phyloP scores from a whole-genome alignment of 2,797 vertebrate species.

The Salarias fasciatus region DNA sequence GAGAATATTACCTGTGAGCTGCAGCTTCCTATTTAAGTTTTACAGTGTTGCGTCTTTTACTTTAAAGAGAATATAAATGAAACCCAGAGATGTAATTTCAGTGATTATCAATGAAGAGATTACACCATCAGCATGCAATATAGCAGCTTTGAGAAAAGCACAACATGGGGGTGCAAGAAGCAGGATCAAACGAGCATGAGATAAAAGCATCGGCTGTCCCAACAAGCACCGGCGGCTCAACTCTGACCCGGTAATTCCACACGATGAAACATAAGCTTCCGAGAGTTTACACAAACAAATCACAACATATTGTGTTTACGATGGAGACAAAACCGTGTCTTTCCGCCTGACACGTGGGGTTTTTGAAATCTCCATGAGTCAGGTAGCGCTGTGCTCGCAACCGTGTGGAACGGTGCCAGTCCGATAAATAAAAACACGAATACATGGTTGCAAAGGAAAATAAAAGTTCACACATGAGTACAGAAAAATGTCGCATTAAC shows the following conservation, averaged over 20 bases:
- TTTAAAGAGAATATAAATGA: not conserved
- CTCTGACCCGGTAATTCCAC: conserved; percentile 28
- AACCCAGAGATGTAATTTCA: not conserved
- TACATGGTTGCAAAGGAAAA: not conserved
- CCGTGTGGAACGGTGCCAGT: not conserved
- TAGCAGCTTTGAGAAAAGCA: not conserved
- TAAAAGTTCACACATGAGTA: conserved; percentile 6
- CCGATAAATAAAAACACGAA: not conserved
- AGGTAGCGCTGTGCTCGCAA: not conserved
- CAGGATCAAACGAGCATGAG: conserved; percentile 12
- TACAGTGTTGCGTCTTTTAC: not conserved
- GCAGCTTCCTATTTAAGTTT: conserved; percentile 6
- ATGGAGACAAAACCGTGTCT: no score
- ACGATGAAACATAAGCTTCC: conserved; percentile 24
- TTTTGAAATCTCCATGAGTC: no score
- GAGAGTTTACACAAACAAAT: no score
- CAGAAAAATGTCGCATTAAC: conserved; percentile 18
- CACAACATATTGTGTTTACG: no score
- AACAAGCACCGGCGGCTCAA: conserved; percentile 5
- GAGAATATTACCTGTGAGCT: conserved; percentile 1
- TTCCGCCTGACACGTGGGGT: no score
- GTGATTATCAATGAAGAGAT: conserved; percentile 15
- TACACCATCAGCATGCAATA: conserved; percentile 3
- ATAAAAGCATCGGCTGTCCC: conserved; percentile 18
- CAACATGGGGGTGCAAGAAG: conserved; percentile 2